Evolutionary conservation across 2,888 invertebrate genomes (phyloP), one percentile per base, ranked within the genome.

Genomic region (Ochlodes sylvanus): DNA sequence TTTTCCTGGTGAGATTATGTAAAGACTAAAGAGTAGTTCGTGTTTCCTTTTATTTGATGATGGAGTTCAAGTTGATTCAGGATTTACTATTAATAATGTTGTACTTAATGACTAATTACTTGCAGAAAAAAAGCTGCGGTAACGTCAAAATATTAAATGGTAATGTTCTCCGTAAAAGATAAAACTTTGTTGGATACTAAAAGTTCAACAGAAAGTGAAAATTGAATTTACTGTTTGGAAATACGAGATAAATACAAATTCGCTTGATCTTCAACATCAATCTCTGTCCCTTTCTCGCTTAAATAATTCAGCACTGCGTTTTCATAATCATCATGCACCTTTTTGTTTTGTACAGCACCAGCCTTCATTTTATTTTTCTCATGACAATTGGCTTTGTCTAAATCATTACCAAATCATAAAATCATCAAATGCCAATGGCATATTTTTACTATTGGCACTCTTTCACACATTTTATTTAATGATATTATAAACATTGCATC

Each of bases 321-420:
- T 86, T 76, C 86, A 85, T 90, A 87, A 92, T 92, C 92, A 91
- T 91, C 92, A 88, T 76, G 90, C 92, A 90, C 91, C 83, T 76
- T 75, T 75, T 72, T 78, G 77, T 73, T 75, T 67, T 78, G 77
- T 83, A 78, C 58, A 77, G 79, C 80, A 81, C 83, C 60, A 63
- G 80, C 81, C 82, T 84, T 44, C 32, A 52, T 66, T 32, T 54
- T 54, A 27, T 32, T 54, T 55, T 67, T 66, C 60, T 66, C 42
- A 54, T 58, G 58, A 64, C 21, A 1, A 32, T 19, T 17, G 6
- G 7, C 10, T 47, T 47, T 44, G 10, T 15, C 0, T 10, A 12
- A 47, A 34, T 50, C 12, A 12, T 34, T 7, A 9, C 1, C 7
- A 27, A 27, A 27, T 27, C 3, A 27, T 27, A 4, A 27, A 27